A percentile compares a stretch with the other conserved stretches of the same genome.
These are phyloP conservation scores for Ceratina australensis DNA, from an alignment of 1,140 invertebrate species.

Conservation along the genomic window DNA sequence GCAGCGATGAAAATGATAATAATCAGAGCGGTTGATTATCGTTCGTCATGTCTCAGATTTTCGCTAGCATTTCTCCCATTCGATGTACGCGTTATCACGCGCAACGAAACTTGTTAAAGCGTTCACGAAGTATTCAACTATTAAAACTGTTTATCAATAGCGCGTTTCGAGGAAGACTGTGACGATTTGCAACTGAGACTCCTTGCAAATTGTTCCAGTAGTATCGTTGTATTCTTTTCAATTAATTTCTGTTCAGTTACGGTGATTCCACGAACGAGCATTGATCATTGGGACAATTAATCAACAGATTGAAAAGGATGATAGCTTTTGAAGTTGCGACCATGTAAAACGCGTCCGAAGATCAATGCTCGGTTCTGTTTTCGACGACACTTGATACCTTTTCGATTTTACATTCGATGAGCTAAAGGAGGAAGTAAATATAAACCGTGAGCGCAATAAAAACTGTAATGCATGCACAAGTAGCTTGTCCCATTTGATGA, in stretches of 20 bases:
- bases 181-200: conserved; percentile 7
- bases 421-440: not conserved
- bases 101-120: conserved; percentile 24
- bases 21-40: conserved; percentile 17
- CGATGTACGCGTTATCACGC: conserved; percentile 17
- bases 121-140: conserved; percentile 14
- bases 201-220: conserved; percentile 20
- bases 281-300: conserved; percentile 5
- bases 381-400: not conserved
- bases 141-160: conserved; percentile 10
- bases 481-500: conserved; percentile 21
- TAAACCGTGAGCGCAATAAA: not conserved
- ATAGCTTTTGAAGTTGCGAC: too few relatives aligned
- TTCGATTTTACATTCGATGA: not conserved
- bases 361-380: conserved; percentile 6
- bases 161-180: conserved; percentile 10
- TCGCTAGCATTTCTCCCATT: conserved; percentile 37
- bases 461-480: conserved; percentile 42
- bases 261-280: not conserved
- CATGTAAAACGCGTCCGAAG: not conserved
- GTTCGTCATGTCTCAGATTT: conserved; percentile 14
- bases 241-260: not conserved
- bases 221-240: conserved; percentile 4
- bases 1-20: conserved; percentile 4
- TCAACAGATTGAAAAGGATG: too few relatives aligned